These are phyloP conservation scores for Turnix velox DNA, from an alignment of 2,113 vertebrate genomes.

Conservation along the genomic window DNA sequence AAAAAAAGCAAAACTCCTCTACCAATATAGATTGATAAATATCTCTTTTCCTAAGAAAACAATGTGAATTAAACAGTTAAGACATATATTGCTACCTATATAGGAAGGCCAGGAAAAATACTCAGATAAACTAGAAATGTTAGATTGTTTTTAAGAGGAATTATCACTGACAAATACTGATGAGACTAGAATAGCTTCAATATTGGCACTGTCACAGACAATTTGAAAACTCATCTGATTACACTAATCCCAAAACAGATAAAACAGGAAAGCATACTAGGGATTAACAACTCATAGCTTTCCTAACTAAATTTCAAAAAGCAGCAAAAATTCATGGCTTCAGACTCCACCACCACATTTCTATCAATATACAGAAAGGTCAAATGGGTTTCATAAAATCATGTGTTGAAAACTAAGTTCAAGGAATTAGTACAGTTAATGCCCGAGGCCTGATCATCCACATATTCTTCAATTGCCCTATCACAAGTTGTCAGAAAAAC, in stretches of 20 bases:
- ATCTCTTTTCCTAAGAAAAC: too few relatives aligned
- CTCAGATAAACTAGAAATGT: background rate
- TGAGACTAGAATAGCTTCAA: background rate
- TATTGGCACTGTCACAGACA: background rate
- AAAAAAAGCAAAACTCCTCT: background rate
- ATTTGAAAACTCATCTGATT: background rate
- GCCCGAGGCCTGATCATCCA: background rate
- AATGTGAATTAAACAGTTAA: background rate
- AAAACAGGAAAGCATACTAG: background rate
- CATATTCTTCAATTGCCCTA: background rate
- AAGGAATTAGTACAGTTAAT: background rate
- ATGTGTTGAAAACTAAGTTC: background rate
- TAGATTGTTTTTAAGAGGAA: background rate
- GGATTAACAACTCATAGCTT: background rate
- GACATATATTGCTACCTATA: background rate
- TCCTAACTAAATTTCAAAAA: background rate
- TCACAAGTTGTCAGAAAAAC: background rate
- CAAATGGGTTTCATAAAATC: background rate
- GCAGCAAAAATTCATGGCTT: background rate
- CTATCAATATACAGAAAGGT: background rate
- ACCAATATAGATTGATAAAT: too few relatives aligned
- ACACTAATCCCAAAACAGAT: background rate
- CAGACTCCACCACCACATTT: background rate
- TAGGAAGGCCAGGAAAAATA: background rate
- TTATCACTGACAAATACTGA: background rate